Evolutionary conservation across 2,797 vertebrate genomes (phyloP).

Genomic region (Scleropages formosus): DNA sequence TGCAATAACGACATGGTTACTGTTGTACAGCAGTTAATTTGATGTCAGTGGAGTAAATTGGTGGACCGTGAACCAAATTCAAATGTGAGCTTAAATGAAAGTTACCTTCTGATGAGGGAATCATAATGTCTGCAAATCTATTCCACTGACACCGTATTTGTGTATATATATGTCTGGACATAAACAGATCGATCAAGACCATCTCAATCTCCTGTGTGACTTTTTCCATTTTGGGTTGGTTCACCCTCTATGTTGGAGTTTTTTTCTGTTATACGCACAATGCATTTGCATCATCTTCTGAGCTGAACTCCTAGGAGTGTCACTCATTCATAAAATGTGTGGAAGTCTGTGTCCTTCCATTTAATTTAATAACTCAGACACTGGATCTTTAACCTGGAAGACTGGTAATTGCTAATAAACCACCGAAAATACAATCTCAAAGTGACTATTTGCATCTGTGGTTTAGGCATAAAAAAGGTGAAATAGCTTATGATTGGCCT

Average conservation of each 20-base stretch:
- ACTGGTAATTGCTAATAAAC: not conserved
- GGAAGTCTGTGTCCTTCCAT: not conserved
- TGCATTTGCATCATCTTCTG: not conserved
- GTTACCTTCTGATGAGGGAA: not conserved
- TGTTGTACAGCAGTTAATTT: constrained; percentile 1
- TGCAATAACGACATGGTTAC: constrained; percentile 16
- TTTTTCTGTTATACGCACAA: not conserved
- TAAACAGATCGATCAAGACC: not conserved
- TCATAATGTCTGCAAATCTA: not conserved
- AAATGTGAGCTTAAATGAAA: not conserved
- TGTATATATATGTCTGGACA: constrained; percentile 10
- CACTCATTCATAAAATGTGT: not conserved
- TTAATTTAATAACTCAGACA: constrained; percentile 6
- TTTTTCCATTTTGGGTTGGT: not conserved
- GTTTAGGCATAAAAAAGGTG: too few species aligned
- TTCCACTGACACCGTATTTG: constrained; percentile 16
- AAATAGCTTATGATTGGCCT: too few species aligned
- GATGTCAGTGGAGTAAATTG: not conserved
- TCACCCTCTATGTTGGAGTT: not conserved
- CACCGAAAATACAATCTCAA: constrained; percentile 4
- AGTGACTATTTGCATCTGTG: too few species aligned
- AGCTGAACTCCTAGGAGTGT: not conserved
- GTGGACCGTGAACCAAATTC: not conserved
- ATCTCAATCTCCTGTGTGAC: not conserved
- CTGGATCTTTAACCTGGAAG: not conserved